Conservation (phyloP, 2,113 vertebrate genomes). For the Turnix velox region DNA sequence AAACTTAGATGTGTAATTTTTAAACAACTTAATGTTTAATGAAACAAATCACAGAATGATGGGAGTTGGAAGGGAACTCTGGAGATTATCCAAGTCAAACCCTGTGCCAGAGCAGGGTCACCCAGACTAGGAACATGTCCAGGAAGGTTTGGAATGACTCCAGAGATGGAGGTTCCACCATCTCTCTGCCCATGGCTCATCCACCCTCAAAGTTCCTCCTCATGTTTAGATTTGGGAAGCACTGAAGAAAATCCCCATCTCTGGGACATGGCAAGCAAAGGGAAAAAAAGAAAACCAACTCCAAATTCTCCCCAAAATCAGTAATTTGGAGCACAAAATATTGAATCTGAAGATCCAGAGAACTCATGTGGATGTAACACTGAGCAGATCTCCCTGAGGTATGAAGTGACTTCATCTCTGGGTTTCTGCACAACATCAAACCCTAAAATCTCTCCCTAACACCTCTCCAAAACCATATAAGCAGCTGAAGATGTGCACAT, state of each 20-base stretch:
- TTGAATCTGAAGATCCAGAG: neutral
- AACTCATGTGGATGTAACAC: neutral
- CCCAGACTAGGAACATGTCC: no score
- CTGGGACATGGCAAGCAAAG: neutral
- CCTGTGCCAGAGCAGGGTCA: no score
- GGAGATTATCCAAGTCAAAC: no score
- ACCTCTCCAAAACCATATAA: rapidly evolving
- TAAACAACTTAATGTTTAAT: neutral
- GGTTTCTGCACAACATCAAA: neutral
- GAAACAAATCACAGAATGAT: no score
- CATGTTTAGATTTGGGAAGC: no score
- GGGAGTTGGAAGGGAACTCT: no score
- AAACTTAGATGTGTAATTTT: neutral
- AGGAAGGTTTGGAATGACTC: no score
- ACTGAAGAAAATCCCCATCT: neutral
- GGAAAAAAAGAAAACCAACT: neutral
- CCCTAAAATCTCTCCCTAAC: neutral
- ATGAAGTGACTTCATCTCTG: neutral
- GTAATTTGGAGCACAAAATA: neutral
- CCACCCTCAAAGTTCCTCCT: no score
- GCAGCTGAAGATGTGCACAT: neutral
- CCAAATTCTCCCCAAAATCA: neutral
- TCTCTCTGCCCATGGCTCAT: no score
- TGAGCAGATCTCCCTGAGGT: neutral
- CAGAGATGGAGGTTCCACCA: no score